These are phyloP conservation scores for Struthidea cinerea DNA, from an alignment of 2,113 vertebrate genomes.

Conservation along the genomic window DNA sequence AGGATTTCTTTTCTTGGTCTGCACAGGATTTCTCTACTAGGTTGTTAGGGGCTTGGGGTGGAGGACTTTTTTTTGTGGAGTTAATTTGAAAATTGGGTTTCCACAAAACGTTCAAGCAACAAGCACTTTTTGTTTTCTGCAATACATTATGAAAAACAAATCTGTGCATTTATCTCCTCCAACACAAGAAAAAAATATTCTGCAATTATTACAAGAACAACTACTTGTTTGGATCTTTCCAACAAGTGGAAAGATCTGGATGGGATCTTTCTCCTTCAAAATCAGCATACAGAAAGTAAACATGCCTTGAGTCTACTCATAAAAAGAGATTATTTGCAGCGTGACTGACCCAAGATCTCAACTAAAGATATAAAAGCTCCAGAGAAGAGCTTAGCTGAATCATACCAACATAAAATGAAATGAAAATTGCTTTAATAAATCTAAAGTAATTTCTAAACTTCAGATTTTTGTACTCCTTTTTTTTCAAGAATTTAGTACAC, in stretches of 20 bases:
- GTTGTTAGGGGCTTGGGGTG: not conserved
- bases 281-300: not conserved
- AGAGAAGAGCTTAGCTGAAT: slow-evolving; percentile 26
- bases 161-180: not conserved
- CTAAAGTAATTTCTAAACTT: not conserved
- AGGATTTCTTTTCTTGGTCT: not conserved
- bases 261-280: not conserved
- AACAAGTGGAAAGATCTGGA: no score
- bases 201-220: not conserved
- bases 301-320: not conserved
- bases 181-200: not conserved
- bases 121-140: not conserved
- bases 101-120: not conserved
- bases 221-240: not conserved
- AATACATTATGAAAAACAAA: not conserved
- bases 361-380: not conserved
- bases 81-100: not conserved
- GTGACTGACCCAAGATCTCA: slow-evolving; percentile 22
- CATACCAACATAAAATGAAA: slow-evolving; percentile 5
- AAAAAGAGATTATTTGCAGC: slow-evolving; percentile 36
- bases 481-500: not conserved
- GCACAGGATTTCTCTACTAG: not conserved
- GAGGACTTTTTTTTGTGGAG: not conserved
- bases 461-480: not conserved
- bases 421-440: slow-evolving; percentile 32